Percentiles rank a stretch among this genome's conserved stretches.
phyloP scores from a whole-genome alignment of 1,140 invertebrate genomes.

The Rhopalosiphum padi region DNA sequence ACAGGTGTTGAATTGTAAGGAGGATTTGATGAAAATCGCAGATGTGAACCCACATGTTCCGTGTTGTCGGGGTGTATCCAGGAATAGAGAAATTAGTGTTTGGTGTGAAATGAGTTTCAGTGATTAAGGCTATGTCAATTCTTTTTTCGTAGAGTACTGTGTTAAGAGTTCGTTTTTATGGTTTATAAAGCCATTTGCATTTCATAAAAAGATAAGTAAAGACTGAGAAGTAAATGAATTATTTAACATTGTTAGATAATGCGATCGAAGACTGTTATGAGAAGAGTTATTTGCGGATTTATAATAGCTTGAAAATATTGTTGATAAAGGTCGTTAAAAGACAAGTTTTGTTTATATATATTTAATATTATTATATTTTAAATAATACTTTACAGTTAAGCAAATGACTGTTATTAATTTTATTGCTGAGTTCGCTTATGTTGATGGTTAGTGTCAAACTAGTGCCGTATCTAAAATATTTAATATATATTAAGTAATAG shows the following conservation, averaged over 20 bases:
- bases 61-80: neutral
- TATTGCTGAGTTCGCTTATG: too few relatives aligned
- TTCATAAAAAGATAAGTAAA: neutral
- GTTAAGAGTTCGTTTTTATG: constrained; percentile 59
- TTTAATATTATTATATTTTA: too few relatives aligned
- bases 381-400: too few relatives aligned
- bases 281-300: neutral
- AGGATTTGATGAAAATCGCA: neutral
- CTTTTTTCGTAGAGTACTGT: constrained; percentile 23
- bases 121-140: constrained; percentile 38
- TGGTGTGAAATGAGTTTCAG: constrained; percentile 10
- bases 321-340: neutral
- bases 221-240: neutral
- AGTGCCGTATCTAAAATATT: too few relatives aligned
- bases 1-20: neutral
- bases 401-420: too few relatives aligned
- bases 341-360: too few relatives aligned
- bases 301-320: constrained; percentile 1
- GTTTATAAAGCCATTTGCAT: constrained; percentile 51
- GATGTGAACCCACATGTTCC: too few relatives aligned
- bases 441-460: too few relatives aligned
- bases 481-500: too few relatives aligned
- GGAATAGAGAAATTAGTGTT: neutral
- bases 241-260: constrained; percentile 9
- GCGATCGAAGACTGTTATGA: neutral